Base-by-base conservation (phyloP, 1,140 invertebrate species). In the Drosophila trapezifrons region DNA sequence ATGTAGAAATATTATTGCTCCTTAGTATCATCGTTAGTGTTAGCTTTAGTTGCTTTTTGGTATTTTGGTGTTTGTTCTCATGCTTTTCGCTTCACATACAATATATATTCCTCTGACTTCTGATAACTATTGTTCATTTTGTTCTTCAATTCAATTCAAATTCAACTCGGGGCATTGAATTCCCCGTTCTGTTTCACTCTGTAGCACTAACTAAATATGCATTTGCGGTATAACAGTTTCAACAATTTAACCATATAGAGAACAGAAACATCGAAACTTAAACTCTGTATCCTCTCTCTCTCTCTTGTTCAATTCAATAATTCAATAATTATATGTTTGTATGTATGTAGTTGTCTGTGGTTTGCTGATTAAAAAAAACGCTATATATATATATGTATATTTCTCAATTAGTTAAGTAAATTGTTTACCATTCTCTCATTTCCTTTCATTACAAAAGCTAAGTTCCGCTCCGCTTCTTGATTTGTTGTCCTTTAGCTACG, bases 381-480 rank as follows among this genome's bases (percentile, higher is more conserved):
- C 64, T 69, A 45, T 69, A 49, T 67, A 49, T 67, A 49, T 49
- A 57, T 71, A 40, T 46, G 27, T 72, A 25, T 59, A 51, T 37
- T 52, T 62, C 22, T 54, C 42, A 45, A 20, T 54, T 40, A 57
- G 42, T 57, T 70, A 43, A 70, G 67, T 46, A 70, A 56, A 67
- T 74, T 57, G 43, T 46, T 71, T 46, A 47, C 58, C 17, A 5
- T 17, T 45, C 54, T 37, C 27, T 18, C 22, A 37, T 69, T 43
- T 51, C n/a, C 42, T 29, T 45, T 38, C 37, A 38, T 59, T 75
- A 75, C 54, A 75, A 75, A 75, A 75, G 72, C 72, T 75, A 75
- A 74, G 49, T 74, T 54, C 38, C 20, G 52, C 37, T 13, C 25
- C 18, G 32, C 47, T 46, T 22, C 49, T 32, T 70, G 64, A 70